Evolutionary conservation across 2,113 vertebrate genomes (phyloP).

Genomic region (Chrysochloris asiatica): DNA sequence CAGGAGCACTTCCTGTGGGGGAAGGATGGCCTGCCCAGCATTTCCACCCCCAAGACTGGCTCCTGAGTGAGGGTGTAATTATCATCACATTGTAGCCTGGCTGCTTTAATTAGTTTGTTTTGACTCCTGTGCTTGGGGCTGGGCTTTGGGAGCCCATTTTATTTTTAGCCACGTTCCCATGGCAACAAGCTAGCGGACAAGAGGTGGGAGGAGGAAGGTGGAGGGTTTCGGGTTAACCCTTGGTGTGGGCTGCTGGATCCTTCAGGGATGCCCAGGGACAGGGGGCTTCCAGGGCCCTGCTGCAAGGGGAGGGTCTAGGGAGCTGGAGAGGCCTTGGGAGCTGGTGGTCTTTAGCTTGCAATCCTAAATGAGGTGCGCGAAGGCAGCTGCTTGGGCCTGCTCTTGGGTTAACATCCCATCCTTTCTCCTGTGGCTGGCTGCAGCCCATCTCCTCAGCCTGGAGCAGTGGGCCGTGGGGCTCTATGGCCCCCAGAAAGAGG

Average conservation of each 20-base stretch:
- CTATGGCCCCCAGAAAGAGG: constrained; percentile 52
- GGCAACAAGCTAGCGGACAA: constrained; percentile 69
- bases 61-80: constrained; percentile 74
- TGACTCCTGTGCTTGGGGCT: constrained; percentile 74
- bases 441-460: neutral
- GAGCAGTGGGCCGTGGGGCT: neutral
- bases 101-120: constrained; percentile 81
- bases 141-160: constrained; percentile 70
- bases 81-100: constrained; percentile 70
- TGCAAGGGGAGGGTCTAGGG: neutral
- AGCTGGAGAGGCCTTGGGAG: neutral
- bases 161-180: constrained; percentile 79
- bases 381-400: neutral
- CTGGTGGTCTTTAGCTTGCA: neutral
- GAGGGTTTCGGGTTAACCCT: constrained; percentile 69
- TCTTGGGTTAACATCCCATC: neutral
- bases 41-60: constrained; percentile 46
- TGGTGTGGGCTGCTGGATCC: neutral
- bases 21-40: neutral
- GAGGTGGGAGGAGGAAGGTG: constrained; percentile 59
- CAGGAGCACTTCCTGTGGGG: neutral
- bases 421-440: accelerated
- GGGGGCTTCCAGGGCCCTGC: neutral
- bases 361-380: neutral
- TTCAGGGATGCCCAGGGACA: neutral